Evolutionary conservation across 2,113 vertebrate species (phyloP), one percentile per base, ranked within the genome.

Genomic region (Caloenas nicobarica): DNA sequence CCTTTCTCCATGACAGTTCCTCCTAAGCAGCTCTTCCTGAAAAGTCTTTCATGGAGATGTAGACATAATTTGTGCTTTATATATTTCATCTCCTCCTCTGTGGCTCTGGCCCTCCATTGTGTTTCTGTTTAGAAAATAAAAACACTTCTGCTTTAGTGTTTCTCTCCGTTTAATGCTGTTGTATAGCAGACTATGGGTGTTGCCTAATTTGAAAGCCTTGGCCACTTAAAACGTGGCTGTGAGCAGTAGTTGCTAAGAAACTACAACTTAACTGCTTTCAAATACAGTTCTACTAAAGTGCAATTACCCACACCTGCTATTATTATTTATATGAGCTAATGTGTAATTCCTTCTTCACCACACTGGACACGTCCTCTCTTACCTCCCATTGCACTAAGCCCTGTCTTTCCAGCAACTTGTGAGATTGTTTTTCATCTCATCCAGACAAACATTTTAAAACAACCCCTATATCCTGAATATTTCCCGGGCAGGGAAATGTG

Each of bases 171-270:
- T 86, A 88, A 64, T 44, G 24, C 60, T 68, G 65, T 48, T 91
- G 61, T 82, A 77, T 64, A 91, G 87, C 53, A 83, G 56, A 21
- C 82, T 70, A 66, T 31, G 54, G 13, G 44, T 54, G 76, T 46
- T 93, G 83, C 53, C 73, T 74, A 87, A 86, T 95, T 86, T 60
- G 61, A 91, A 95, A 95, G 70, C 69, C 62, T 89, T 84, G 73
- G 91, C 77, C 84, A 68, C 61, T 78, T 89, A 92, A 88, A 91
- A 92, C 3, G 5, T 70, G 53, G 57, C 81, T 84, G 83, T 91
- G 76, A 81, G 93, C 73, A 84, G 89, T 86, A 81, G 96, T 96
- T 97, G 94, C 96, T 97, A 96, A 95, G 96, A 91, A 88, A 96
- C 95, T 84, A 86, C 86, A 93, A 95, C 58, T 87, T 95, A 71